Evolutionary conservation across 2,113 vertebrate genomes (phyloP), one percentile per base, ranked within the genome.

Genomic region (Paracanthobrama guichenoti): DNA sequence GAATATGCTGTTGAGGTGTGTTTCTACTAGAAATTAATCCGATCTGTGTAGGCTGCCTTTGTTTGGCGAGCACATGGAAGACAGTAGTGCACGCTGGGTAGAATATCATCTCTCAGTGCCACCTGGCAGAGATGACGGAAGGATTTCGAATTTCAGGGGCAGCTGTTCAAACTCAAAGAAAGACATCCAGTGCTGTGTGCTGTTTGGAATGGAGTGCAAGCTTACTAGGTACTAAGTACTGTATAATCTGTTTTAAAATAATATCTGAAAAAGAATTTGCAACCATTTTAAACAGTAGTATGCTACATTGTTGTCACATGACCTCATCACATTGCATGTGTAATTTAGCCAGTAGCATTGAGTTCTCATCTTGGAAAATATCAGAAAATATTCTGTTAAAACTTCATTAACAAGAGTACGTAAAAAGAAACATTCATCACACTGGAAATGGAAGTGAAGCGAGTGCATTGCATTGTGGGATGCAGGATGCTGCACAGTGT

Each of bases 31-130:
- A 42, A 42, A 69, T 42, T 12, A 20, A 69, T 42, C 35, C 35
- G 28, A 67, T 67, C 64, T 35, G 28, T 67, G 35, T 35, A 66
- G 64, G 3, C 44, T 39, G 39, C 39, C 39, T 60, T 74, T 48
- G 81, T 82, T 82, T 74, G 57, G 81, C 26, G 14, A 74, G 55
- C 50, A 31, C 81, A 42, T 74, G 67, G 31, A 24, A 57, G 35
- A 74, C 39, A 39, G 39, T 39, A 39, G 39, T 62, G 39, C 53
- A 57, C 60, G 39, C 69, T 83, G 55, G 81, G 81, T 73, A 83
- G 39, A 83, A 74, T 74, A 83, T 73, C 71, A 82, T 73, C 53
- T 2, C 35, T 46, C 50, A 16, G 8, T 60, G 31, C 69, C 72
- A 75, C 46, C 72, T 75, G 72, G 24, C 72, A 75, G 46, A 50